phyloP scores from a whole-genome alignment of 2,113 vertebrate genomes.

The Antechinus flavipes region DNA sequence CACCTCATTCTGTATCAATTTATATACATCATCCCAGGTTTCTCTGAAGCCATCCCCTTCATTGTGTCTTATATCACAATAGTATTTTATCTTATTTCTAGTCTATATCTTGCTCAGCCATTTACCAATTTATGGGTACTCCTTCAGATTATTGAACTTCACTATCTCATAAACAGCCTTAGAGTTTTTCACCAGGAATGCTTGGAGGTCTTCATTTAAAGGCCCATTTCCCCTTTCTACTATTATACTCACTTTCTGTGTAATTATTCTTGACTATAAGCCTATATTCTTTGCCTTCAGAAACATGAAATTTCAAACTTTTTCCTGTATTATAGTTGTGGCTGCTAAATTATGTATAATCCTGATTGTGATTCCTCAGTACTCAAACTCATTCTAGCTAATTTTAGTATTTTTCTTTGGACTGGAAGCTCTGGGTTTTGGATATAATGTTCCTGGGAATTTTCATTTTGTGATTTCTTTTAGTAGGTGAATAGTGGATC shows the following conservation, averaged over 20 bases:
- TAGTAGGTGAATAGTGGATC: background rate
- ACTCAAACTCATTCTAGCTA: background rate
- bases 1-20: background rate
- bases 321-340: background rate
- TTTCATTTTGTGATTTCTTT: background rate
- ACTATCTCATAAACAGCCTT: background rate
- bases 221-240: background rate
- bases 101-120: background rate
- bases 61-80: background rate
- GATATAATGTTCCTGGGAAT: background rate
- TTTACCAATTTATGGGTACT: background rate
- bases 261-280: background rate
- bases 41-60: background rate
- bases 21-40: background rate
- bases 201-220: background rate
- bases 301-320: background rate
- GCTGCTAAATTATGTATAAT: background rate
- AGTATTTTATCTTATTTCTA: background rate
- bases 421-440: background rate
- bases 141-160: background rate
- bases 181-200: background rate
- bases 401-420: background rate
- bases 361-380: background rate
- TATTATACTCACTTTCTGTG: background rate
- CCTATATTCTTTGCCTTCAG: background rate